Base-by-base conservation (phyloP, 2,888 invertebrate genomes). In the Andrena dorsata region DNA sequence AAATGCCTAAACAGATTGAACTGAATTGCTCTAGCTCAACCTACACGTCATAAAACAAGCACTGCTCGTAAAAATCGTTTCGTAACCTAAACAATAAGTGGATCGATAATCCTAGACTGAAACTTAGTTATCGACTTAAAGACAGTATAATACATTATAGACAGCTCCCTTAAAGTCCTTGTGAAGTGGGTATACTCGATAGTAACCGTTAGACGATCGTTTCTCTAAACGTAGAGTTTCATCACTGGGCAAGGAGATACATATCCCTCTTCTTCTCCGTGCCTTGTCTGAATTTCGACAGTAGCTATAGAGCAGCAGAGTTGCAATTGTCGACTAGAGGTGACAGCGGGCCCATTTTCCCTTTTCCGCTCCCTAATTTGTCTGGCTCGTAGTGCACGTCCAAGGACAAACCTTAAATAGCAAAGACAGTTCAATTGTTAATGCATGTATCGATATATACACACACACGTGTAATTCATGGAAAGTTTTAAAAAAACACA, bases 351-450 rank as follows among this genome's bases (percentile, higher is more conserved):
- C 97, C 97, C 65, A 97, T 96, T 90, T 97, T 96, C 91, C 97
- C 96, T 91, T 96, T 96, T 76, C 97, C 97, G 69, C 92, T 90
- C 82, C 91, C 91, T 76, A 93, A 88, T 89, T 96, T 96, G 94
- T 97, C 97, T 92, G 97, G 95, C 94, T 97, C 97, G 93, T 97
- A 97, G 92, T 97, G 97, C 90, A 97, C 95, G 93, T 97, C 97
- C 90, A 97, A 94, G 78, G 97, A 96, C 89, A 96, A 95, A 92
- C 96, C 96, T 96, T 92, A 61, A 93, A 94, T 73, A 28, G 20
- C 30, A 68, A 51, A 10, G 30, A 65, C 41, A 61, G 26, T 28
- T 35, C 49, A 60, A 73, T 56, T 41, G 41, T 26, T 53, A 72
- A 6, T 28, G 23, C 2, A 35, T 32, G 30, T 26, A 7, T 49